These are phyloP conservation scores for Syncerus caffer DNA, from an alignment of 2,797 vertebrate genomes.

Conservation along the genomic window DNA sequence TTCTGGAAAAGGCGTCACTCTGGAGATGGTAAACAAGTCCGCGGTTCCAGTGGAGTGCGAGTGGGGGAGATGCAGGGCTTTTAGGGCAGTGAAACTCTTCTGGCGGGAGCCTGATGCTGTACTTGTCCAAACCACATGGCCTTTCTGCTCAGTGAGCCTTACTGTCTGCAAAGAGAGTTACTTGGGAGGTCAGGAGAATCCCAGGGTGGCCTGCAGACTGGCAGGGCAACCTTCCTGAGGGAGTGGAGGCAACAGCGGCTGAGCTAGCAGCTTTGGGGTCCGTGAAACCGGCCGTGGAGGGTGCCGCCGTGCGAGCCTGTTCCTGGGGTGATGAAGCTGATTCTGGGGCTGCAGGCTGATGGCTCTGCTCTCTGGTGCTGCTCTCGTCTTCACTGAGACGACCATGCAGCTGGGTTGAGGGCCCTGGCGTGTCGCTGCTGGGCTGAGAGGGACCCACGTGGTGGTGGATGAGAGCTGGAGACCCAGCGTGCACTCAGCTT, in stretches of 20 bases:
- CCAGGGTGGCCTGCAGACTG: rapidly evolving
- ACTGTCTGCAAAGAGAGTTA: rapidly evolving
- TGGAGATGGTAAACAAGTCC: rapidly evolving
- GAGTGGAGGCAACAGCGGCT: rapidly evolving
- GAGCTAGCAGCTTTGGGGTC: rapidly evolving
- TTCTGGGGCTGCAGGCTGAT: neutral
- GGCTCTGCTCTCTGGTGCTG: rapidly evolving
- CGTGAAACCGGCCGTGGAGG: rapidly evolving
- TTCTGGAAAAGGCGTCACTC: no score
- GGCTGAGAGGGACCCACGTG: rapidly evolving
- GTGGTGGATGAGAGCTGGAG: rapidly evolving
- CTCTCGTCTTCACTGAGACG: rapidly evolving
- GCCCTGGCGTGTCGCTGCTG: rapidly evolving
- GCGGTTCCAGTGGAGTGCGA: rapidly evolving
- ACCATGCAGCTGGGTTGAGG: rapidly evolving
- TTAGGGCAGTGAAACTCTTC: rapidly evolving
- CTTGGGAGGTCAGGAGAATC: neutral
- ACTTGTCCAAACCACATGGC: rapidly evolving
- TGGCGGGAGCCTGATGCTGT: rapidly evolving
- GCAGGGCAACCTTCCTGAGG: neutral
- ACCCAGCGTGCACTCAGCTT: rapidly evolving
- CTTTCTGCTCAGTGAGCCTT: rapidly evolving
- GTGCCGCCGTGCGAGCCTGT: rapidly evolving
- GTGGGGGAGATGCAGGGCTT: rapidly evolving
- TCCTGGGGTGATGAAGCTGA: rapidly evolving